Base-by-base conservation (phyloP, 2,888 invertebrate genomes). In the Drosophila monieri region DNA sequence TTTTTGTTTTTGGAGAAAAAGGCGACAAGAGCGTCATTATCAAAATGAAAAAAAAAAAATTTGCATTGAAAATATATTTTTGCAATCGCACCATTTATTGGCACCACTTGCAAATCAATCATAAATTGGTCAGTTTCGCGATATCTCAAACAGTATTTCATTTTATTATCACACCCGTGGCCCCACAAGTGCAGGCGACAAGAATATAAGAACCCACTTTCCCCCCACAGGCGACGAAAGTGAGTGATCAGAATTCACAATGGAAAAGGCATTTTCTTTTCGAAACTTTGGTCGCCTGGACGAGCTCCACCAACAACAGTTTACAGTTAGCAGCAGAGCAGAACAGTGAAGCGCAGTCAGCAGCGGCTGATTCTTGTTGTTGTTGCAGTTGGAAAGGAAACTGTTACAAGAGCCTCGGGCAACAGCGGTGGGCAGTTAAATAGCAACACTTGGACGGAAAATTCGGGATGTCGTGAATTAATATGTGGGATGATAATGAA, bases 381-480 rank as follows among this genome's bases (percentile, higher is more conserved):
- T 21, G 18, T 43, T 43, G 21, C 43, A 43, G 12, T 43, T 4
- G 43, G 18, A 43, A 43, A 43, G 10, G 10, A 18, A 43, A 43
- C 43, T 18, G 18, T 32, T 32, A 35, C 12, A 48, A 18, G 18
- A 48, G 18, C 21, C 43, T 21, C 21, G 4, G 6, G 30, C 18
- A n/a, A n/a, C 48, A 32, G 51, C 44, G 44, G 44, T 6, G 44
- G 44, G 37, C 14, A 64, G 37, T 15, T 44, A 2, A 6, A 14
- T 62, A 62, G 49, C 43, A 62, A 44, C 49, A 62, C 6, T 30
- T 14, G 23, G 25, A n/a, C 39, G 27, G 9, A 25, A 46, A 9
- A 46, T 27, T 44, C n/a, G 18, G 25, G 6, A 47, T 15, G 15
- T 30, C 5, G 18, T 14, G 35, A n/a, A n/a, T 32, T 14, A 12